Evolutionary conservation across 1,140 invertebrate genomes (phyloP).

Genomic region (Heliconius eleuchia): DNA sequence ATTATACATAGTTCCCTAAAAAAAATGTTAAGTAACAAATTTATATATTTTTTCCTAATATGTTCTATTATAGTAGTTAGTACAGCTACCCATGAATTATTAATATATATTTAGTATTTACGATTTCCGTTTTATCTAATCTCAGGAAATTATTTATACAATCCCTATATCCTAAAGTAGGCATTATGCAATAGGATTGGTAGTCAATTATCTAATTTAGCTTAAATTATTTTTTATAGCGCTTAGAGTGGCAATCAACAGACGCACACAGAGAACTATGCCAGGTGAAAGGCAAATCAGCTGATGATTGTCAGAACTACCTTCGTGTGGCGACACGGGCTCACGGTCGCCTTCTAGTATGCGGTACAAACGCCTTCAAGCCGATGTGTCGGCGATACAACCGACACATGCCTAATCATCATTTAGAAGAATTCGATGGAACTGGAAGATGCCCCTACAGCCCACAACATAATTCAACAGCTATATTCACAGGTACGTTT

Average conservation of each 20-base stretch:
- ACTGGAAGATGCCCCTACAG: constrained; percentile 95
- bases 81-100: background rate
- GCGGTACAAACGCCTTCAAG: constrained; percentile 98
- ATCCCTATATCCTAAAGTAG: background rate
- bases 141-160: background rate
- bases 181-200: background rate
- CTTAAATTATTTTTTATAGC: constrained; percentile 76
- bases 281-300: constrained; percentile 92
- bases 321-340: constrained; percentile 89
- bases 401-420: constrained; percentile 70
- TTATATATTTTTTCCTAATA: no score
- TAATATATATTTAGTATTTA: background rate
- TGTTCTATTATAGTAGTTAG: no score
- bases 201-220: constrained; percentile 9
- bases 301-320: constrained; percentile 98
- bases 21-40: background rate
- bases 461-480: constrained; percentile 96
- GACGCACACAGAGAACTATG: constrained; percentile 92
- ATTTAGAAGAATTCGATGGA: constrained; percentile 87
- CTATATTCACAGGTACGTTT: constrained; percentile 86
- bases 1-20: background rate
- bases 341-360: constrained; percentile 91
- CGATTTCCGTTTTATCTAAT: constrained; percentile 8
- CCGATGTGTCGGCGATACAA: constrained; percentile 93
- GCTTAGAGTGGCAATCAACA: constrained; percentile 92